These are phyloP conservation scores for Ichneumon xanthorius DNA, from an alignment of 2,888 invertebrate genomes.

Conservation along the genomic window DNA sequence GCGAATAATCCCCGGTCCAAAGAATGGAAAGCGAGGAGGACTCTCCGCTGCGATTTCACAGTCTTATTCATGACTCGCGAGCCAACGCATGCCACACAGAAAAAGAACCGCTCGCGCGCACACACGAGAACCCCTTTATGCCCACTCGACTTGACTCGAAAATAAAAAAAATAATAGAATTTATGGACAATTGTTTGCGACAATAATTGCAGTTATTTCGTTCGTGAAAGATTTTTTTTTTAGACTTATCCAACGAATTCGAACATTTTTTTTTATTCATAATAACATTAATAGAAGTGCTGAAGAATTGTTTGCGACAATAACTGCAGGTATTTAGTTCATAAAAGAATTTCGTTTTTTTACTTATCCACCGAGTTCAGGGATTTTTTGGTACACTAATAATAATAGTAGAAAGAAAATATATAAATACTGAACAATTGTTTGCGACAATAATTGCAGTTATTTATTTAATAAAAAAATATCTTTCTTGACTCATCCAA, in stretches of 20 bases:
- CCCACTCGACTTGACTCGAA: neutral
- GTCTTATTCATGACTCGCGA: conserved; percentile 54
- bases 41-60: conserved; percentile 57
- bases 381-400: neutral
- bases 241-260: neutral
- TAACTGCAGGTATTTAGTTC: neutral
- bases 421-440: neutral
- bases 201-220: neutral
- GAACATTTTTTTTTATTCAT: too few relatives aligned
- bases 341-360: neutral
- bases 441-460: neutral
- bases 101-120: neutral
- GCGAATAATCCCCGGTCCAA: conserved; percentile 56
- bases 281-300: too few relatives aligned
- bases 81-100: conserved; percentile 4
- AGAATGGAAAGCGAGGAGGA: conserved; percentile 50
- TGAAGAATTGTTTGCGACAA: neutral
- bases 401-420: neutral
- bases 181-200: neutral
- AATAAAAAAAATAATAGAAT: neutral
- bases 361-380: neutral
- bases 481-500: neutral
- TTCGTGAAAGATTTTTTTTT: neutral
- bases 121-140: neutral
- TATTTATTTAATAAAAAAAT: neutral